These are phyloP conservation scores for Argyresthia goedartella DNA, from an alignment of 2,888 invertebrate species.

Conservation along the genomic window DNA sequence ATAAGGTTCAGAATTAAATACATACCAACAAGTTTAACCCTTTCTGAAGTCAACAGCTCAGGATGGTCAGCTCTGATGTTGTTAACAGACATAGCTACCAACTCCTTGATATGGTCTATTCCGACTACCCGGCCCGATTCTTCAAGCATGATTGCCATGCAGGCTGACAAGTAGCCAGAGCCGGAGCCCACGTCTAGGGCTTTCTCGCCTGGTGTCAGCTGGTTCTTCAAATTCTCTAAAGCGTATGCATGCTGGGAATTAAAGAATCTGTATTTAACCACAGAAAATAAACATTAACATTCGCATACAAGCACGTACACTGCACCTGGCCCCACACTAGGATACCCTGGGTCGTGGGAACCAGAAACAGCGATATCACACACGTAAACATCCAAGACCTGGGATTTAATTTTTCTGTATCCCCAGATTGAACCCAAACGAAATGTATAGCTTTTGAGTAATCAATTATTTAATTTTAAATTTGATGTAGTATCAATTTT, in stretches of 20 bases:
- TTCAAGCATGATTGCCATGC: slow-evolving; percentile 89
- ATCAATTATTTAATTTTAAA: no score
- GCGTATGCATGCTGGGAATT: slow-evolving; percentile 87
- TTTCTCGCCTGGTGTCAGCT: slow-evolving; percentile 80
- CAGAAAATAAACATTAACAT: no score
- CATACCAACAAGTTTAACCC: slow-evolving; percentile 79
- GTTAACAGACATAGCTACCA: slow-evolving; percentile 79
- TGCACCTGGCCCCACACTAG: no score
- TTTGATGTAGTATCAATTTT: no score
- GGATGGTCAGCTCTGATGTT: slow-evolving; percentile 85
- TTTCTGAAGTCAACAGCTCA: slow-evolving; percentile 74
- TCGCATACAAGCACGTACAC: no score
- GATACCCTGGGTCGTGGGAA: no score
- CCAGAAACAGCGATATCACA: no score
- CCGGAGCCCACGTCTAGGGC: slow-evolving; percentile 95
- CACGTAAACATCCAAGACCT: no score
- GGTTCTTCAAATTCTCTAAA: slow-evolving; percentile 84
- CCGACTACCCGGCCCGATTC: slow-evolving; percentile 79
- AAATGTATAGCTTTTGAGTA: no score
- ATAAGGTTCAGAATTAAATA: not conserved
- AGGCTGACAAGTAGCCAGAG: slow-evolving; percentile 92
- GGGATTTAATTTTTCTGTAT: no score
- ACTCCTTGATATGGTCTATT: slow-evolving; percentile 90
- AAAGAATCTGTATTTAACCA: not conserved
- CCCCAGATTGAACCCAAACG: no score